phyloP scores from a whole-genome alignment of 2,888 invertebrate species.

The Lasius fuliginosus region DNA sequence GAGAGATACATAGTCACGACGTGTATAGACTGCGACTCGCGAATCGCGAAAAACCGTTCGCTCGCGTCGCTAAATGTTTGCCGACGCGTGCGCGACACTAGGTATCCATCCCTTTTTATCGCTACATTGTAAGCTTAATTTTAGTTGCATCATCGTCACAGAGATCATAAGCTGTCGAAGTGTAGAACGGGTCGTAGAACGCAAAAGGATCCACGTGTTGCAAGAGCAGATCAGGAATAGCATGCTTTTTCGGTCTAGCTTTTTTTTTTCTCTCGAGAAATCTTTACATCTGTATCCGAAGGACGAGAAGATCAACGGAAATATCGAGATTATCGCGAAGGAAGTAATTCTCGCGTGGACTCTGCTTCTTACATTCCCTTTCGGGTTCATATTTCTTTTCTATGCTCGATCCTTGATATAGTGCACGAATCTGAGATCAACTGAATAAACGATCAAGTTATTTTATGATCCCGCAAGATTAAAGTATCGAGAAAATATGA shows the following conservation, averaged over 20 bases:
- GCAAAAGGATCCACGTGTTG: conserved; percentile 78
- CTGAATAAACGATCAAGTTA: background rate
- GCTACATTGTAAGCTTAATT: conserved; percentile 61
- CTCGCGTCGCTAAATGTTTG: conserved; percentile 13
- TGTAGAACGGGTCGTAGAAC: conserved; percentile 76
- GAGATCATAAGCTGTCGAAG: conserved; percentile 77
- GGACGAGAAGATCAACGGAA: conserved; percentile 6
- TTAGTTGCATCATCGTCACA: conserved; percentile 61
- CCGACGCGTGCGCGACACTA: conserved; percentile 44
- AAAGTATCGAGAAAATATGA: background rate
- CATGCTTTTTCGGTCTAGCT: conserved; percentile 9
- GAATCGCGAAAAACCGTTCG: conserved; percentile 20
- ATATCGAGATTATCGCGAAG: conserved; percentile 26
- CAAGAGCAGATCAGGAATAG: conserved; percentile 45
- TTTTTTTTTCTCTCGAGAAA: background rate
- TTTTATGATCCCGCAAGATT: background rate
- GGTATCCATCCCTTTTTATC: conserved; percentile 66
- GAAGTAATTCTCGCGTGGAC: conserved; percentile 25
- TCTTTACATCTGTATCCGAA: conserved; percentile 9
- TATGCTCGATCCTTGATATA: conserved; percentile 15
- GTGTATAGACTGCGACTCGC: conserved; percentile 40
- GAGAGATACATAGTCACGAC: conserved; percentile 35
- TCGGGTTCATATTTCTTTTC: conserved; percentile 32
- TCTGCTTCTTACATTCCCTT: conserved; percentile 45
- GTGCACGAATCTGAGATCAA: background rate